Base-by-base conservation (phyloP, 2,888 invertebrate species). In the Drosophila eohydei region DNA sequence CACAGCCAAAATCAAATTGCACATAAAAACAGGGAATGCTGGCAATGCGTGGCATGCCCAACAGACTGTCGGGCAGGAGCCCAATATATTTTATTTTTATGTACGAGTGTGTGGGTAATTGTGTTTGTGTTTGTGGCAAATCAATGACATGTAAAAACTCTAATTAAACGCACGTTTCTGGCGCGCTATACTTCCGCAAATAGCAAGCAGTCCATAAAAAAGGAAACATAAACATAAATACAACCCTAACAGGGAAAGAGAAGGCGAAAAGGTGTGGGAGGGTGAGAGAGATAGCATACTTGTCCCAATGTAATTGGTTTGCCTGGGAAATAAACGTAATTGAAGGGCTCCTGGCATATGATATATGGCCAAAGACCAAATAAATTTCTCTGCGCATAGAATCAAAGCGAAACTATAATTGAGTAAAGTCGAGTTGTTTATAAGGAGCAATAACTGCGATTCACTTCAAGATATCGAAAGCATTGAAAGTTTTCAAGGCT, bases 61-160 rank as follows among this genome's bases (percentile, higher is more conserved):
- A 14, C 26, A n/a, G n/a, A 28, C 32, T 4, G 16, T 1, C 11
- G 12, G 40, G 32, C 8, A 36, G 43, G 11, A 26, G 36, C 21
- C 36, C 51, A 50, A 65, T 60, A 70, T 63, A 66, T 78, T 78
- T 60, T 12, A 48, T 58, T 46, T 57, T 14, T 63, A 44, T 66
- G 32, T 59, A 52, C 55, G 54, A 40, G 32, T 55, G 56, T 58
- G 56, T 44, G 56, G 65, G 63, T 67, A 34, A 36, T 36, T 52
- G 63, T 72, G 54, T 71, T 46, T 59, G 58, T 69, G 67, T 48
- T 68, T 78, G 76, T 78, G 67, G 75, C 51, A 85, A 83, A 85
- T 83, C 83, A 88, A 83, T 88, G 88, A 80, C 80, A 83, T 83
- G 88, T 85, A 78, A 83, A 85, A 85, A 88, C 73, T 83, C 88